Percentiles rank a stretch among this genome's conserved stretches.
phyloP scores from a whole-genome alignment of 2,888 invertebrate genomes.

The Plagodis pulveraria region DNA sequence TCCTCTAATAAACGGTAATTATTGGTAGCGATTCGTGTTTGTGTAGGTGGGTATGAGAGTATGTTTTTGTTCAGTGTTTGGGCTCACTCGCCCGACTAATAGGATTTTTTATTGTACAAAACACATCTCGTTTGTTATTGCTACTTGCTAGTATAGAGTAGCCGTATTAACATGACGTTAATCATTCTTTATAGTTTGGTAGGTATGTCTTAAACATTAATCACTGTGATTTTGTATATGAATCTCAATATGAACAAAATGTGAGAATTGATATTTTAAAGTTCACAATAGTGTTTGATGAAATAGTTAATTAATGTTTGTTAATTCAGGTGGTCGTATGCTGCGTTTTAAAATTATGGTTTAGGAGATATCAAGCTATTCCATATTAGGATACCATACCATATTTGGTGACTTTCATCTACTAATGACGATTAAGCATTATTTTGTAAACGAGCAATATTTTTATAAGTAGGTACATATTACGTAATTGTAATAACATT shows the following conservation, averaged over 20 bases:
- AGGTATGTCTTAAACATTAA: slow-evolving; percentile 54
- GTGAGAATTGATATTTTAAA: neutral
- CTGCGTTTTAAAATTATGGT: too few relatives aligned
- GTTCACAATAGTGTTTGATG: neutral
- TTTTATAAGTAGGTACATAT: too few relatives aligned
- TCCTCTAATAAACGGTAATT: slow-evolving; percentile 68
- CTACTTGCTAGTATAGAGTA: slow-evolving; percentile 44
- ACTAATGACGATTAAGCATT: too few relatives aligned
- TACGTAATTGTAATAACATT: too few relatives aligned
- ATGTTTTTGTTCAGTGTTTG: slow-evolving; percentile 71
- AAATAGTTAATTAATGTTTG: too few relatives aligned
- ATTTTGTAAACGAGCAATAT: too few relatives aligned
- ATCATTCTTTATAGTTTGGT: slow-evolving; percentile 59
- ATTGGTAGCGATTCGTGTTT: slow-evolving; percentile 68
- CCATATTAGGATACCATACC: too few relatives aligned
- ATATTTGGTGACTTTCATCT: too few relatives aligned
- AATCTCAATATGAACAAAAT: slow-evolving; percentile 40
- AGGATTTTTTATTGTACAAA: slow-evolving; percentile 69
- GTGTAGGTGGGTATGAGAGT: slow-evolving; percentile 56
- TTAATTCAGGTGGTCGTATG: too few relatives aligned
- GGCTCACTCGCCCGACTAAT: slow-evolving; percentile 68
- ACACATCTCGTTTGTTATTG: slow-evolving; percentile 49
- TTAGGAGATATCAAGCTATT: too few relatives aligned
- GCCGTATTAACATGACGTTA: slow-evolving; percentile 71
- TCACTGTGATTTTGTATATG: slow-evolving; percentile 55